A percentile compares a stretch with the other conserved stretches of the same genome.
Evolutionary conservation across 2,113 vertebrate species (phyloP).

Genomic region (Theristicus caerulescens): DNA sequence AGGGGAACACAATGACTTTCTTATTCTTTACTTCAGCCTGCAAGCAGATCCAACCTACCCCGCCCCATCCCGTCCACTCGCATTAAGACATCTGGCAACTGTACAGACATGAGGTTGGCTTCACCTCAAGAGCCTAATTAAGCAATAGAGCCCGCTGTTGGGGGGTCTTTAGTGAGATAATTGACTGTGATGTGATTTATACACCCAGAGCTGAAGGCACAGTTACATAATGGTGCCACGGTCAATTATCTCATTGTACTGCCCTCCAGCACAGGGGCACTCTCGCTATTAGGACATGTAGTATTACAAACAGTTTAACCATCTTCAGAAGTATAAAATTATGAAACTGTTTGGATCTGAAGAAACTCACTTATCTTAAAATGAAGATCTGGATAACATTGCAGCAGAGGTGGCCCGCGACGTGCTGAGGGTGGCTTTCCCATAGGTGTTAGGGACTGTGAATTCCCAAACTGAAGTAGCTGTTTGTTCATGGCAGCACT

Average conservation of each 20-base stretch:
- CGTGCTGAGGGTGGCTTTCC: background rate
- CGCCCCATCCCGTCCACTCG: background rate
- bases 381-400: background rate
- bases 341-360: background rate
- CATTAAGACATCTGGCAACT: background rate
- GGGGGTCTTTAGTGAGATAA: conserved; percentile 29
- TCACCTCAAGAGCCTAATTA: conserved; percentile 54
- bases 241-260: conserved; percentile 16
- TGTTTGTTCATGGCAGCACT: background rate
- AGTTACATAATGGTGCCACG: background rate
- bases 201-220: background rate
- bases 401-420: background rate
- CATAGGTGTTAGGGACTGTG: background rate
- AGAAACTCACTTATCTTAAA: background rate
- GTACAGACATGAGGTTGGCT: background rate
- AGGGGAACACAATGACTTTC: background rate
- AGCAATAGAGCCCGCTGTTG: background rate
- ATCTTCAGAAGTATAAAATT: background rate
- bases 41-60: background rate
- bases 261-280: background rate
- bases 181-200: conserved; percentile 29
- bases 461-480: background rate
- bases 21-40: background rate
- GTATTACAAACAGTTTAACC: background rate
- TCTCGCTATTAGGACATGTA: background rate